Percentiles rank a stretch among this genome's conserved stretches.
These are phyloP conservation scores for Salpingus planirostris DNA, from an alignment of 2,888 invertebrate species.

Conservation along the genomic window DNA sequence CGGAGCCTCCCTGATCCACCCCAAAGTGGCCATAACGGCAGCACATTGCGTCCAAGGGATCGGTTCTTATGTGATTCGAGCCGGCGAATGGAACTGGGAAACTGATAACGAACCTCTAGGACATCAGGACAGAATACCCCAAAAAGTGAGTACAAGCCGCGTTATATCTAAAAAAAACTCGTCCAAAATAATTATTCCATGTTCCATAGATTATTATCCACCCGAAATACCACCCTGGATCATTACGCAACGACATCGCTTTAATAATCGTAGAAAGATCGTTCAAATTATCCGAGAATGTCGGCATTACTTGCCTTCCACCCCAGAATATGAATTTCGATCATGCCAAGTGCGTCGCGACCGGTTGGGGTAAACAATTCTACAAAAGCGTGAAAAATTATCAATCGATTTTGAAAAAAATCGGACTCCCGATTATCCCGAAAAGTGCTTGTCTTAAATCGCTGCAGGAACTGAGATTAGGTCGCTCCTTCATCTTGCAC, in stretches of 20 bases:
- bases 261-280: conserved; percentile 26
- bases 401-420: conserved; percentile 61
- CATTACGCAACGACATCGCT: conserved; percentile 33
- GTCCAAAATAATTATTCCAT: too few relatives aligned
- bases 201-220: conserved; percentile 27
- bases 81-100: conserved; percentile 38
- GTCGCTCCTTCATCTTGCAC: conserved; percentile 53
- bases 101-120: conserved; percentile 26
- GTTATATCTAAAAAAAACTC: too few relatives aligned
- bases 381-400: conserved; percentile 47
- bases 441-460: conserved; percentile 49
- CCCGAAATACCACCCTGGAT: conserved; percentile 23
- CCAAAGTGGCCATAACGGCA: conserved; percentile 33
- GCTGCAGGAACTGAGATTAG: conserved; percentile 54
- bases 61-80: conserved; percentile 27
- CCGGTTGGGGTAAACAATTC: conserved; percentile 32
- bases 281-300: conserved; percentile 25
- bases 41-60: conserved; percentile 30
- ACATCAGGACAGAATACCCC: conserved; percentile 30
- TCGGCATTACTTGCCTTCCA: conserved; percentile 32
- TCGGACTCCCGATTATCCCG: conserved; percentile 58
- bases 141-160: conserved; percentile 25
- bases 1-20: conserved; percentile 35
- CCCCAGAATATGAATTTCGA: conserved; percentile 16
- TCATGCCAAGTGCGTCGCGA: conserved; percentile 22